Conservation (phyloP, 2,797 vertebrate species). For the Distichodus sexfasciatus region DNA sequence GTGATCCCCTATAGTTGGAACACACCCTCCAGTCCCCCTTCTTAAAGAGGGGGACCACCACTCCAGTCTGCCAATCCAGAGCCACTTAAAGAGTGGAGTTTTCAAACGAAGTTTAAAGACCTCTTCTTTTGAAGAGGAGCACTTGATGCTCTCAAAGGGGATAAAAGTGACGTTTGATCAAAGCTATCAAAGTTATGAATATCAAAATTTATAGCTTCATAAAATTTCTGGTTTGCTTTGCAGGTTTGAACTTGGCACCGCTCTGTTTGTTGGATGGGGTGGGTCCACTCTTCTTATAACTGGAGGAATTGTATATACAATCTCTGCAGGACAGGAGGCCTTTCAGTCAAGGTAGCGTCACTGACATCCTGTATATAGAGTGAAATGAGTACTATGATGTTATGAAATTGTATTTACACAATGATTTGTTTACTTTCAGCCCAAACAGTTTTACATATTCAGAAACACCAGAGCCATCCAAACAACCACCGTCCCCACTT, state of each 20-base stretch:
- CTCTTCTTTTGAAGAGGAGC: not conserved
- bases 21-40: too few relatives aligned
- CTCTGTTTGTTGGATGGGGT: conserved; percentile 92
- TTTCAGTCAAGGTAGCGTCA: conserved; percentile 62
- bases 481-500: conserved; percentile 28
- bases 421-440: conserved; percentile 51
- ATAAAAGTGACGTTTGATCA: too few relatives aligned
- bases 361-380: not conserved
- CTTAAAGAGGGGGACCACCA: too few relatives aligned
- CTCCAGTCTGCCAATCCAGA: too few relatives aligned
- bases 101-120: not conserved
- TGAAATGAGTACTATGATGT: not conserved
- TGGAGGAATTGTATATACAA: conserved; percentile 86
- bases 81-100: too few relatives aligned
- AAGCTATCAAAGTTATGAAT: not conserved
- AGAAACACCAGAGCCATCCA: not conserved
- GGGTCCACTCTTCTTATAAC: conserved; percentile 86
- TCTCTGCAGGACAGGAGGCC: conserved; percentile 70
- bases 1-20: too few relatives aligned
- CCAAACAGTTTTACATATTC: conserved; percentile 25
- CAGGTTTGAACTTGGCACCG: conserved; percentile 93
- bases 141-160: too few relatives aligned
- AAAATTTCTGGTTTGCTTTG: conserved; percentile 40
- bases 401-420: not conserved
- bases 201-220: not conserved